Percentiles rank a stretch among this genome's conserved stretches.
phyloP scores from a whole-genome alignment of 2,888 invertebrate species.

The Polia nebulosa region DNA sequence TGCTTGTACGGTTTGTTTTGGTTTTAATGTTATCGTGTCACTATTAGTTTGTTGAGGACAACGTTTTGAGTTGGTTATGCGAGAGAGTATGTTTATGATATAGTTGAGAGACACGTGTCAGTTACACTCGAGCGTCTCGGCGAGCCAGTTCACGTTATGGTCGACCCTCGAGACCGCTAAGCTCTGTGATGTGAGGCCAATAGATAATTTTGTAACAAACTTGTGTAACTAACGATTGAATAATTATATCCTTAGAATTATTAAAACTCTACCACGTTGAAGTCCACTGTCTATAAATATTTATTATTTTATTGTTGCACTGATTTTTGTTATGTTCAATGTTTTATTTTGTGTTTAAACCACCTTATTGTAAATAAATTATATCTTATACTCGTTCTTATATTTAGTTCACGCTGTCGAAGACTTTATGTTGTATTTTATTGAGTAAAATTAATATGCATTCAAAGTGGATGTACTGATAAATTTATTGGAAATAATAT shows the following conservation, averaged over 20 bases:
- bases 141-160: conserved; percentile 62
- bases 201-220: conserved; percentile 90
- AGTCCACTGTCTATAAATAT: conserved; percentile 88
- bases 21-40: conserved; percentile 63
- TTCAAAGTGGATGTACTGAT: conserved; percentile 90
- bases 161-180: conserved; percentile 83
- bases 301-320: conserved; percentile 91
- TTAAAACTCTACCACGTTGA: conserved; percentile 89
- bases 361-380: conserved; percentile 88
- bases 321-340: conserved; percentile 90
- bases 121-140: conserved; percentile 50
- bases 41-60: conserved; percentile 59
- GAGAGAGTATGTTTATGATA: conserved; percentile 56
- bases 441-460: conserved; percentile 83
- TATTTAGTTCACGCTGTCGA: conserved; percentile 86
- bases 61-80: conserved; percentile 62
- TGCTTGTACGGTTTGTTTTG: conserved; percentile 66
- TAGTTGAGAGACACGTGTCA: conserved; percentile 56
- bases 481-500: conserved; percentile 91
- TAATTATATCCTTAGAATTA: conserved; percentile 84
- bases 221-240: conserved; percentile 88
- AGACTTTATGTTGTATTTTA: conserved; percentile 88
- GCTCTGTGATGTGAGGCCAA: conserved; percentile 90
- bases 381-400: conserved; percentile 84
- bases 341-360: conserved; percentile 89